These are phyloP conservation scores for Cygnus olor DNA, from an alignment of 2,797 vertebrate genomes.

Conservation along the genomic window DNA sequence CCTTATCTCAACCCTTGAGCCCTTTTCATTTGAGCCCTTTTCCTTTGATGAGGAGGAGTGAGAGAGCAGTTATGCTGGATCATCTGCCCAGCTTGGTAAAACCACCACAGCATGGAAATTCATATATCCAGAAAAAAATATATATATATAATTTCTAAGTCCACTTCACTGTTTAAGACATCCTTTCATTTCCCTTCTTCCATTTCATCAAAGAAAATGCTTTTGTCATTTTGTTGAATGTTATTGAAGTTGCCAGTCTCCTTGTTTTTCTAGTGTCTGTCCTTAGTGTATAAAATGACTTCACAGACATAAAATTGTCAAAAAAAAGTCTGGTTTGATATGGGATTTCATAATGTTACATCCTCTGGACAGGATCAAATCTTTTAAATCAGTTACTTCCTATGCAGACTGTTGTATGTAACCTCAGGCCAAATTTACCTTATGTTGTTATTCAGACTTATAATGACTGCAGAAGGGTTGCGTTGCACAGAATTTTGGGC, in stretches of 20 bases:
- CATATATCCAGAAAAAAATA: background rate
- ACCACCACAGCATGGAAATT: background rate
- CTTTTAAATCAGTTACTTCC: background rate
- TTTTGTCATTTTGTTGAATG: background rate
- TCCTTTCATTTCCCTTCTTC: background rate
- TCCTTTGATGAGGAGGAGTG: too few species aligned
- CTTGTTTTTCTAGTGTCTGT: background rate
- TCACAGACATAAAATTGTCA: background rate
- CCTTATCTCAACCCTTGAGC: too few species aligned
- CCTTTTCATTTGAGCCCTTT: too few species aligned
- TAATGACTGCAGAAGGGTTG: background rate
- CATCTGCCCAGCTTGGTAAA: too few species aligned
- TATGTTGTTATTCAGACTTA: background rate
- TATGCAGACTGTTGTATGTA: background rate
- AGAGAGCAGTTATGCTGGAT: too few species aligned
- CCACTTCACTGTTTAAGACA: background rate
- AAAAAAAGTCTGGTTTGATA: background rate
- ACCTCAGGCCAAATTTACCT: background rate
- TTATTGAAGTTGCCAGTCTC: background rate
- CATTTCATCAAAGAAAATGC: background rate
- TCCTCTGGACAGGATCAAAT: background rate
- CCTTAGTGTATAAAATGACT: background rate
- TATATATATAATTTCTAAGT: background rate
- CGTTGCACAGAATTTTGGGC: accelerated
- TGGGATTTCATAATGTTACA: background rate